Evolutionary conservation across 2,888 invertebrate species (phyloP), one percentile per base, ranked within the genome.

Genomic region (Anoncus sp.): DNA sequence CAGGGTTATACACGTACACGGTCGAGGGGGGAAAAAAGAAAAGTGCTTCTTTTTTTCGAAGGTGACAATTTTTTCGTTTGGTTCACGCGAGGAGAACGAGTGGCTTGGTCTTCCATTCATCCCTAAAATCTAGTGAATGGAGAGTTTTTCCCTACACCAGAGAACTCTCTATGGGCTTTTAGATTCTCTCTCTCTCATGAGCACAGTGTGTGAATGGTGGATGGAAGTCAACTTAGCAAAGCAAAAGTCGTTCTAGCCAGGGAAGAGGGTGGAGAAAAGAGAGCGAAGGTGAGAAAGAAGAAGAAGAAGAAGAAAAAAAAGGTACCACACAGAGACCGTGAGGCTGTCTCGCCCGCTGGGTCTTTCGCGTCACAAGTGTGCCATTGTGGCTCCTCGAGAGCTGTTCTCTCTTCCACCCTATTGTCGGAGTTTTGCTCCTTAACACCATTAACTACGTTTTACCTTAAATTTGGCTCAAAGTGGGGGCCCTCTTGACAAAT

Each of bases 401-500:
- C 83, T 81, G 78, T 31, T 31, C 62, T 40, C 49, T 43, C 24
- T 47, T 31, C 24, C 81, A 77, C 75, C 72, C 75, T 76, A 87
- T 88, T 88, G 88, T 88, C 83, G 70, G 40, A 76, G 35, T 66
- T 85, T 86, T 87, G 85, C 87, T 89, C 86, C 87, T 89, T 89
- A 90, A 88, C 87, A 86, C 88, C 88, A 90, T 90, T 89, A 90
- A 89, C 89, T 87, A 87, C 89, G 84, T 90, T 90, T 90, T 89
- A 89, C 90, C 90, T 88, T 88, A 89, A 90, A 89, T 90, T 90
- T 89, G 84, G 84, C 85, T 86, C 83, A 88, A 88, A 89, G 88
- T 86, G 86, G 87, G 80, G 87, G 86, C 82, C 85, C 88, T 89
- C 90, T 89, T 89, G 90, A 90, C 90, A 90, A 90, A 90, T 90